Evolutionary conservation across 2,888 invertebrate species (phyloP).

Genomic region (Melanostoma mellinum): DNA sequence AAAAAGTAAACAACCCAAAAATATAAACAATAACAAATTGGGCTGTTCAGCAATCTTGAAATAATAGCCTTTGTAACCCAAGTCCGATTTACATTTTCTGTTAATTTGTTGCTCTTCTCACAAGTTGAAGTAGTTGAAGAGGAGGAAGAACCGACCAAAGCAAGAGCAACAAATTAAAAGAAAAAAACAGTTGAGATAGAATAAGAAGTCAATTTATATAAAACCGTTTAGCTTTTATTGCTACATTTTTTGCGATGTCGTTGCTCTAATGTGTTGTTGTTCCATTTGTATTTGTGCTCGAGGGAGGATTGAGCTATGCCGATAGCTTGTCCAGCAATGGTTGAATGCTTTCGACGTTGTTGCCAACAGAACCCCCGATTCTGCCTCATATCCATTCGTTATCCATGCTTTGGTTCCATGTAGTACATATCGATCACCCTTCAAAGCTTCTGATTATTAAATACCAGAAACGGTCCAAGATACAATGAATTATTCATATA

Average conservation of each 20-base stretch:
- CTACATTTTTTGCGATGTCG: constrained; percentile 78
- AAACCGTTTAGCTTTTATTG: constrained; percentile 20
- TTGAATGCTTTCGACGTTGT: constrained; percentile 95
- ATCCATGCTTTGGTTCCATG: constrained; percentile 98
- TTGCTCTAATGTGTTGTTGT: constrained; percentile 77
- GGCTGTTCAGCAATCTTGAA: too few relatives aligned
- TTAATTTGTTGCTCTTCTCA: too few relatives aligned
- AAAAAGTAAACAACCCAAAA: too few relatives aligned
- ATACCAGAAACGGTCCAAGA: constrained; percentile 90
- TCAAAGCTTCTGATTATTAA: constrained; percentile 89
- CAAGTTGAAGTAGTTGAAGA: constrained; percentile 53
- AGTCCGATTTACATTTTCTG: too few relatives aligned
- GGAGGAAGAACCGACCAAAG: constrained; percentile 65
- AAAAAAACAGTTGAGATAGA: constrained; percentile 23
- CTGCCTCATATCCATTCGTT: constrained; percentile 94
- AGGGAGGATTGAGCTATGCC: constrained; percentile 95
- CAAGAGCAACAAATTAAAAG: constrained; percentile 59
- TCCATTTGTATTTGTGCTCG: constrained; percentile 95
- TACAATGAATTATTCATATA: constrained; percentile 94
- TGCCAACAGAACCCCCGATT: constrained; percentile 95
- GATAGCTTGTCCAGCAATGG: constrained; percentile 94
- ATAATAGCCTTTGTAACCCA: too few relatives aligned
- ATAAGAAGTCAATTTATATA: constrained; percentile 55
- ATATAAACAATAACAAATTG: too few relatives aligned
- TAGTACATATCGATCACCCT: constrained; percentile 88